Evolutionary conservation across 1,140 invertebrate genomes (phyloP).

Genomic region (Zelostemma sp.): DNA sequence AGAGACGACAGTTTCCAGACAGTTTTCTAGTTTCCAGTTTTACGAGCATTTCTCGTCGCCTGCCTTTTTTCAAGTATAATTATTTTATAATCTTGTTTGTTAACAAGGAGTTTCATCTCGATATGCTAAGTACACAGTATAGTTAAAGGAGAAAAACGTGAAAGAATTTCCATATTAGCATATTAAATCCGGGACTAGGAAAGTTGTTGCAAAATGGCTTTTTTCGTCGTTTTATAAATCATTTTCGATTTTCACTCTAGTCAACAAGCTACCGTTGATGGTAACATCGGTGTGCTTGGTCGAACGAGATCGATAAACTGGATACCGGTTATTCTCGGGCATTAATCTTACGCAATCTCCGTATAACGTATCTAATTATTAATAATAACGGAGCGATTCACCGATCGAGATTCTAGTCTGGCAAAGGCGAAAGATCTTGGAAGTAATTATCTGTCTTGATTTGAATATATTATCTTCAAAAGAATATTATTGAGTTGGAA

Average conservation of each 20-base stretch:
- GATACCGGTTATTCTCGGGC: constrained; percentile 55
- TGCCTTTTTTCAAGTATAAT: neutral
- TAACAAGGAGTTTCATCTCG: constrained; percentile 32
- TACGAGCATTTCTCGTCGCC: constrained; percentile 20
- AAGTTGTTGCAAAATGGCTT: constrained; percentile 32
- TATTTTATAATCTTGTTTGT: constrained; percentile 44
- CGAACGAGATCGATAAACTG: constrained; percentile 59
- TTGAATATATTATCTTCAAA: constrained; percentile 44
- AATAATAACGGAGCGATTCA: constrained; percentile 53
- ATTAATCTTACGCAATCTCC: constrained; percentile 64
- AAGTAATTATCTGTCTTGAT: constrained; percentile 41
- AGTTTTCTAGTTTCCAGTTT: constrained; percentile 29
- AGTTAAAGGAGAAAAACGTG: constrained; percentile 27
- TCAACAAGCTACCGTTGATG: constrained; percentile 45
- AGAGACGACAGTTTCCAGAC: too few species aligned
- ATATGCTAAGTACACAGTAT: neutral
- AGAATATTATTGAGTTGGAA: constrained; percentile 33
- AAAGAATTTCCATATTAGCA: constrained; percentile 43
- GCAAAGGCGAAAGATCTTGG: constrained; percentile 37
- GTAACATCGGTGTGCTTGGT: constrained; percentile 33
- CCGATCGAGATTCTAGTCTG: constrained; percentile 45
- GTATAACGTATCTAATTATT: constrained; percentile 54
- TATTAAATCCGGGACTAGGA: constrained; percentile 20
- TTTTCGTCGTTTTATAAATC: constrained; percentile 39
- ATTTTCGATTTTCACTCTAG: constrained; percentile 49